These are phyloP conservation scores for Alouatta palliata DNA, from an alignment of 2,113 vertebrate genomes.

Conservation along the genomic window DNA sequence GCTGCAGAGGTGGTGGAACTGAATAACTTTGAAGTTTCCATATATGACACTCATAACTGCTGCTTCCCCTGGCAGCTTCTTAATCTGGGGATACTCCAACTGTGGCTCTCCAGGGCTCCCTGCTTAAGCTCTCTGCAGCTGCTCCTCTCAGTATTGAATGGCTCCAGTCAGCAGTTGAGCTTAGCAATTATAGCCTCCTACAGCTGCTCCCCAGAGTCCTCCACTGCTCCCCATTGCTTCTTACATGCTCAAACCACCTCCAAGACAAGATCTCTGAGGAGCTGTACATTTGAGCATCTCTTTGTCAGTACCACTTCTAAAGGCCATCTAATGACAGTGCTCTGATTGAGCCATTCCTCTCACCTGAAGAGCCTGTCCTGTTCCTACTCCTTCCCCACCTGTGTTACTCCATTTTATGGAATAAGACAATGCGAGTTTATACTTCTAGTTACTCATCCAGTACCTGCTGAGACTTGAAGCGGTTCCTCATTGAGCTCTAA, in stretches of 20 bases:
- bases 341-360: background rate
- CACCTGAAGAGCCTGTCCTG: background rate
- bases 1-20: background rate
- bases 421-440: background rate
- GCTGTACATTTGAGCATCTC: background rate
- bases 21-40: background rate
- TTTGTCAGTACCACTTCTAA: slow-evolving; percentile 1
- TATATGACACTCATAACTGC: background rate
- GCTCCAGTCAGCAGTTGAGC: slow-evolving; percentile 45
- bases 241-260: slow-evolving; percentile 27
- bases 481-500: background rate
- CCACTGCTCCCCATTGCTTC: background rate
- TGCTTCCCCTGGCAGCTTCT: slow-evolving; percentile 42
- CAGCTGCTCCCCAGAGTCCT: slow-evolving; percentile 50
- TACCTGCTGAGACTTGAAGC: background rate
- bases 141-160: slow-evolving; percentile 42
- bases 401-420: background rate
- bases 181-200: slow-evolving; percentile 36
- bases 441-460: background rate
- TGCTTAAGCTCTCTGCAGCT: slow-evolving; percentile 51
- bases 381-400: background rate
- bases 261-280: background rate
- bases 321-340: background rate
- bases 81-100: slow-evolving; percentile 20
- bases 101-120: background rate